These are phyloP conservation scores for Drosophila truncata DNA, from an alignment of 1,140 invertebrate species.

Conservation along the genomic window DNA sequence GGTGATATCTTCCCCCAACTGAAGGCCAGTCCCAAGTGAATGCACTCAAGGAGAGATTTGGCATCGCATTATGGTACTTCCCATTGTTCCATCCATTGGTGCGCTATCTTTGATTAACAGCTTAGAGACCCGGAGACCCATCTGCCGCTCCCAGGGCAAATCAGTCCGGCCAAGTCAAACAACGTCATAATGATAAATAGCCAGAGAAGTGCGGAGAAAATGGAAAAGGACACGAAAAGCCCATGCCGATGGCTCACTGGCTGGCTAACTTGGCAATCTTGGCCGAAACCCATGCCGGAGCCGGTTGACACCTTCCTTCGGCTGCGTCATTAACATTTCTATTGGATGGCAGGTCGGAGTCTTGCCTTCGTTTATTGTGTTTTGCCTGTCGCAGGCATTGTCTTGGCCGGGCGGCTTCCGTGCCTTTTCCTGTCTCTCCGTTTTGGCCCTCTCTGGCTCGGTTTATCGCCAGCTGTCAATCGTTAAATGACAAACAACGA, in stretches of 20 bases:
- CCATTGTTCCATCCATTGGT: slow-evolving; percentile 14
- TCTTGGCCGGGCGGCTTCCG: slow-evolving; percentile 36
- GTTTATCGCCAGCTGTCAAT: slow-evolving; percentile 77
- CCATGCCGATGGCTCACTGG: slow-evolving; percentile 20
- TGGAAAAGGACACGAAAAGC: slow-evolving; percentile 20
- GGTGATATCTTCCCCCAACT: slow-evolving; percentile 11
- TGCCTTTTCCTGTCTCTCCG: slow-evolving; percentile 8
- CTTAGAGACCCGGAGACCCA: slow-evolving; percentile 48
- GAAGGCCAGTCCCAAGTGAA: slow-evolving; percentile 7
- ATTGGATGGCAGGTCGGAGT: slow-evolving; percentile 43
- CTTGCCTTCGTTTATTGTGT: slow-evolving; percentile 39
- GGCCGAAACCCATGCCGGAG: slow-evolving; percentile 40
- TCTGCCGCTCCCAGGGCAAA: slow-evolving; percentile 60
- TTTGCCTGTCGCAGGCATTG: slow-evolving; percentile 20
- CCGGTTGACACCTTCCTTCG: slow-evolving; percentile 70
- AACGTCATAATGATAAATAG: slow-evolving; percentile 80
- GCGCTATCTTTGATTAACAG: slow-evolving; percentile 70
- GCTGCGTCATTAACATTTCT: slow-evolving; percentile 75
- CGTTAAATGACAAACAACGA: slow-evolving; percentile 83
- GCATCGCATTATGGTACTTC: slow-evolving; percentile 24
- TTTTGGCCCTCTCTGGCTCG: slow-evolving; percentile 31
- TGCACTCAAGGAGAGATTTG: slow-evolving; percentile 21
- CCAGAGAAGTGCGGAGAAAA: slow-evolving; percentile 14
- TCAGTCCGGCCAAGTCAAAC: slow-evolving; percentile 52
- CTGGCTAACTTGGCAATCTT: slow-evolving; percentile 41